Conservation (phyloP, 2,113 vertebrate genomes). For the Etheostoma cragini region DNA sequence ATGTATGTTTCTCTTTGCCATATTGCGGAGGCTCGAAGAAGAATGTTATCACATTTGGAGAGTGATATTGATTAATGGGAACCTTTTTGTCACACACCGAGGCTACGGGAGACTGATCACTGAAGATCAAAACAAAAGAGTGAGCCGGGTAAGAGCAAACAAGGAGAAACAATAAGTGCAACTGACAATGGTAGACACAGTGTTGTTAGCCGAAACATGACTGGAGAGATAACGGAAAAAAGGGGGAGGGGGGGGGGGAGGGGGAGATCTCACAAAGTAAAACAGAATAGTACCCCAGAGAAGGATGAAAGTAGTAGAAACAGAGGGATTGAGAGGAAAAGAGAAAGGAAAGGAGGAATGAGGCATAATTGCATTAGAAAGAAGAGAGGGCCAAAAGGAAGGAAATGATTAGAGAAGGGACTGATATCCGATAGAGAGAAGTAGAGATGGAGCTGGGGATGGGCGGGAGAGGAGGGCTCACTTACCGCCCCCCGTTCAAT, state of each 20-base stretch:
- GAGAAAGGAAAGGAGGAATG: conserved; percentile 73
- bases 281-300: conserved; percentile 44
- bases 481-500: conserved; percentile 81
- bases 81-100: conserved; percentile 72
- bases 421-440: conserved; percentile 84
- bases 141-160: conserved; percentile 68
- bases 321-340: conserved; percentile 41
- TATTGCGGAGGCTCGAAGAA: conserved; percentile 65
- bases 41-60: conserved; percentile 74
- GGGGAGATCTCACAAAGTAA: conserved; percentile 23
- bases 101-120: conserved; percentile 69
- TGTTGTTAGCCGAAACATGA: conserved; percentile 59
- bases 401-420: conserved; percentile 85
- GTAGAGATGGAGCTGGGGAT: conserved; percentile 67
- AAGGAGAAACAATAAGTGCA: conserved; percentile 67
- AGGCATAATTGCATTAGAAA: conserved; percentile 85
- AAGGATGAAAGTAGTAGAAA: conserved; percentile 43
- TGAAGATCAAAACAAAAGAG: conserved; percentile 75
- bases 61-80: conserved; percentile 80
- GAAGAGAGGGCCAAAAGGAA: conserved; percentile 84
- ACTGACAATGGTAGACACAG: conserved; percentile 61
- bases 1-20: conserved; percentile 45
- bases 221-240: conserved; percentile 42
- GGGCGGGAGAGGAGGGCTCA: conserved; percentile 70
- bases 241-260: too few relatives aligned